Base-by-base conservation (phyloP, 2,797 vertebrate species). In the Percopsis omiscomaycus region DNA sequence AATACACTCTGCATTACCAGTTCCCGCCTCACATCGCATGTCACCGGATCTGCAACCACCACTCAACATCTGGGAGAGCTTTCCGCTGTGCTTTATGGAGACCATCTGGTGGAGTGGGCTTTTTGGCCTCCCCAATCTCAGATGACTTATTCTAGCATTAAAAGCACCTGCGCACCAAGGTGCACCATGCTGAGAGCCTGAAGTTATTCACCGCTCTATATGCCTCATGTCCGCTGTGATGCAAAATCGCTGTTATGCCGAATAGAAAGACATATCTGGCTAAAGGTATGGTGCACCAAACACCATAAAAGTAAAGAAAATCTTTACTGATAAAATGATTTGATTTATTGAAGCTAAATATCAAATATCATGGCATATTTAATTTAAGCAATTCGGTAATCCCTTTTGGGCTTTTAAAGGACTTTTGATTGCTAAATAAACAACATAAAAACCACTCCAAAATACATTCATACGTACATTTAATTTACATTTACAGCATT, bases 61-160 rank as follows among this genome's bases (percentile, higher is more conserved):
- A 77, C 79, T 79, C 74, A 83, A 86, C 87, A 90, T 90, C 86
- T 89, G 87, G 86, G 84, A 84, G 81, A 89, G 82, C 84, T 89
- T 86, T 82, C 75, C 64, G 22, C 64, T 32, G 28, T 82, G 72
- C 75, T 89, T 90, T 88, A 89, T 88, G 84, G 81, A 84, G 71
- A 85, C 81, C 85, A 85, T 89, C 82, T 90, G 87, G 62, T 79
- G 77, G 71, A 85, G 78, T 69, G 77, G 58, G 44, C 66, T 65
- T 66, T 78, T 71, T 77, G 42, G 51, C 72, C 64, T 84, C 63
- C 64, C 71, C 71, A 83, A 84, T 88, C 84, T 81, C 76, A 64
- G 55, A 86, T 86, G 74, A 88, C 75, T 91, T 86, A 81, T 77
- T 86, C 68, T 61, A 62, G 70, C 75, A 85, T 87, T 88, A 88